Conservation (phyloP, 1,140 invertebrate species). For the Catajapyx aquilonaris region DNA sequence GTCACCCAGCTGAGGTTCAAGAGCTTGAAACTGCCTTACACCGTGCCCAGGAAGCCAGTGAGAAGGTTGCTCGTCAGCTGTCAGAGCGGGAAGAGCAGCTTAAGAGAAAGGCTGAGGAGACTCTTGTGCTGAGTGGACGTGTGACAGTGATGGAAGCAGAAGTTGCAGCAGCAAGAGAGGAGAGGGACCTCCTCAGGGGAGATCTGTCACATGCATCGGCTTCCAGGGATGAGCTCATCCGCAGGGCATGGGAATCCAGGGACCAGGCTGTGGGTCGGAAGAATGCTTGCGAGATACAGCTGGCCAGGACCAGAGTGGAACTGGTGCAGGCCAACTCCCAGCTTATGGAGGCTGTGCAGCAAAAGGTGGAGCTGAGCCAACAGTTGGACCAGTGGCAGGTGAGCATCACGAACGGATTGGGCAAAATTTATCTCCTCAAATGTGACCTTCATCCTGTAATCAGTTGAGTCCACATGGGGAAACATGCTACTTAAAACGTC, state of each 20-base stretch:
- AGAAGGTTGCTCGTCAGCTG: conserved; percentile 45
- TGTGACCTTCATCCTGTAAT: too few species aligned
- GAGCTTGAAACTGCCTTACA: conserved; percentile 24
- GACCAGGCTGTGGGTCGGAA: conserved; percentile 71
- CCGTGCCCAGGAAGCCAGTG: conserved; percentile 31
- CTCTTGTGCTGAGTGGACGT: conserved; percentile 15
- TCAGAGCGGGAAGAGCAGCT: conserved; percentile 55
- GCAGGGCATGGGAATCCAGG: conserved; percentile 56
- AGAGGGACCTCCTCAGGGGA: conserved; percentile 51
- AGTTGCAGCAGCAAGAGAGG: conserved; percentile 50
- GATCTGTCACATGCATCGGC: conserved; percentile 37
- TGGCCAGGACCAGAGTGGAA: conserved; percentile 73
- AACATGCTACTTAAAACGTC: too few species aligned
- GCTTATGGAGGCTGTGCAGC: conserved; percentile 79
- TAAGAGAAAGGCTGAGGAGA: conserved; percentile 51
- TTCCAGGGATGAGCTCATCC: conserved; percentile 56
- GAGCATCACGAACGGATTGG: too few species aligned
- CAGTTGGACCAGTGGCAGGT: conserved; percentile 92
- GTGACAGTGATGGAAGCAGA: conserved; percentile 53
- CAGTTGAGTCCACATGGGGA: too few species aligned
- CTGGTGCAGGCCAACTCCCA: conserved; percentile 82
- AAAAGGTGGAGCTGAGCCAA: conserved; percentile 83
- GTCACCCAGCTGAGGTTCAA: conserved; percentile 45
- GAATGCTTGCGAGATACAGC: conserved; percentile 65
- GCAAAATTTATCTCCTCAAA: too few species aligned